Base-by-base conservation (phyloP, 2,797 vertebrate species). In the Coilia nasus region DNA sequence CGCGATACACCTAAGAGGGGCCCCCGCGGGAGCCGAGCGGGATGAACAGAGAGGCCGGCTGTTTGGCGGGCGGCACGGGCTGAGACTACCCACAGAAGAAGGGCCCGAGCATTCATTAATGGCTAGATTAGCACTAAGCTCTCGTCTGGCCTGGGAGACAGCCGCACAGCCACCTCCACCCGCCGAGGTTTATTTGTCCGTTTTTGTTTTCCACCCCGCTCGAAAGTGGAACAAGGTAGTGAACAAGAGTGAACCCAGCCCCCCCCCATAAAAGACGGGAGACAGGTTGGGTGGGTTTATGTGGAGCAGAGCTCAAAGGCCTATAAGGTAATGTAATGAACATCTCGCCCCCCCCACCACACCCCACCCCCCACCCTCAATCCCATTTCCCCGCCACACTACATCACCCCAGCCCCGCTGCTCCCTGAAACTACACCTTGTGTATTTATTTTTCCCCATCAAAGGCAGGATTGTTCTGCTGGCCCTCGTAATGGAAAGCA, bases 401-500 rank as follows among this genome's bases (percentile, higher is more conserved):
- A 54, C 50, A 54, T 14, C 50, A 54, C 50, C 50, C 67, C 67
- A 35, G 28, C 67, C 35, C 67, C 67, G 12, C 67, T 10, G 17
- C 67, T 75, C 67, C 67, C 67, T 75, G 91, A 89, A 83, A 88
- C 83, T 87, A 60, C 87, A 89, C 87, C 92, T 90, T 67, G 89
- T 91, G 31, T 0, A 12, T 83, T 87, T 85, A 84, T 1, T 28
- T 47, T 86, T 21, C 60, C 1, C 64, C 89, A 88, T 89, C 91
- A 93, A 91, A 89, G 88, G 86, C 71, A 14, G 80, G 82, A 87
- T 88, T 88, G 88, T 88, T 87, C 88, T 71, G 82, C 62, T 54
- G 56, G 84, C 82, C 85, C 83, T 81, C n/a, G 86, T 88, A 84
- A 87, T 87, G 87, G 86, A 84, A 85, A 75, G 86, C 90, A 88